phyloP scores from a whole-genome alignment of 2,888 invertebrate genomes.

The Tipula lateralis region DNA sequence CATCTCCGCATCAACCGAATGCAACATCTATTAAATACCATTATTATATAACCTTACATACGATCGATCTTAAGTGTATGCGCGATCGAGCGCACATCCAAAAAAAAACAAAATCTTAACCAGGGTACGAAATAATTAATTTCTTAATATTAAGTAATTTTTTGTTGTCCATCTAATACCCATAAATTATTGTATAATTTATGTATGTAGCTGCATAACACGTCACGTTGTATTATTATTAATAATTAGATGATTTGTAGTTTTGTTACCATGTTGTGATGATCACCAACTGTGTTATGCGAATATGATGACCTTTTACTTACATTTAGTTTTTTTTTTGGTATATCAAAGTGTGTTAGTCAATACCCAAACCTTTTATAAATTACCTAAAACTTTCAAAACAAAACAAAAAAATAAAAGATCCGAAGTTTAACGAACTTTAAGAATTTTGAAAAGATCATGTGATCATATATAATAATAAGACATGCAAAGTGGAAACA shows the following conservation, averaged over 20 bases:
- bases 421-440: background rate
- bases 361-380: background rate
- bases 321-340: no score
- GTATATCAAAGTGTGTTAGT: background rate
- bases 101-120: background rate
- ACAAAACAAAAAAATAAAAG: background rate
- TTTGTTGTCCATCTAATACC: background rate
- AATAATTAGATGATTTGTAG: background rate
- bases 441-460: no score
- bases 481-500: background rate
- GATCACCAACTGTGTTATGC: slow-evolving; percentile 9
- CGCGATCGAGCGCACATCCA: background rate
- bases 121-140: background rate
- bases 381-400: background rate
- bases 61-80: no score
- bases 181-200: background rate
- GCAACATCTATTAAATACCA: background rate
- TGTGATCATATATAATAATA: background rate
- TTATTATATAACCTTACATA: background rate
- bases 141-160: background rate
- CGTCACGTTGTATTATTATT: background rate
- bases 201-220: background rate
- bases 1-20: background rate
- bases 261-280: background rate
- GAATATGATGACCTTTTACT: background rate